These are phyloP conservation scores for Xestia c-nigrum DNA, from an alignment of 2,888 invertebrate genomes.

Conservation along the genomic window DNA sequence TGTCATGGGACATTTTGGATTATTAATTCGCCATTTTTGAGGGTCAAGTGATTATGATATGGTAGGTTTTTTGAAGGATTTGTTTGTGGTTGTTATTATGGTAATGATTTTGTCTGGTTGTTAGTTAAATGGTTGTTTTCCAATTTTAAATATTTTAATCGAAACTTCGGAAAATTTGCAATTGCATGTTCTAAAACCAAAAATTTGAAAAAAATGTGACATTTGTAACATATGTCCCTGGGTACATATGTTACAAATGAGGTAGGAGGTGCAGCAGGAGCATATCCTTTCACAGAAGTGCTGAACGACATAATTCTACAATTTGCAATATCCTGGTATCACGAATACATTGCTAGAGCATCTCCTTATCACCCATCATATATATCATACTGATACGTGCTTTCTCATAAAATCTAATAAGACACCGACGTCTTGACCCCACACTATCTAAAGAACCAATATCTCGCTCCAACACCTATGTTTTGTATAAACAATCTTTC, in stretches of 20 bases:
- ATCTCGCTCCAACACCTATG: constrained; percentile 69
- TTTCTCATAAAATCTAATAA: constrained; percentile 67
- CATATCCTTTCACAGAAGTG: not conserved
- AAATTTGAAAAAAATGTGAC: not conserved
- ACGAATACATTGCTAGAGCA: not conserved
- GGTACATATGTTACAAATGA: no score
- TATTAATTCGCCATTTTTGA: constrained; percentile 79
- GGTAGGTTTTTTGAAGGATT: constrained; percentile 58
- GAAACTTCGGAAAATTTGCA: no score
- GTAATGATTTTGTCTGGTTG: constrained; percentile 4
- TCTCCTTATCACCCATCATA: constrained; percentile 31
- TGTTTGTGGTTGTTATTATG: constrained; percentile 31
- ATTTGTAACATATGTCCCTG: not conserved
- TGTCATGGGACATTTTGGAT: constrained; percentile 68
- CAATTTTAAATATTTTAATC: not conserved
- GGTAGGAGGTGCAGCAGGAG: not conserved
- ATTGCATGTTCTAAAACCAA: not conserved
- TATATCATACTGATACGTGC: constrained; percentile 47
- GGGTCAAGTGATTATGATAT: constrained; percentile 80
- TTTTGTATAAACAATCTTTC: constrained; percentile 63
- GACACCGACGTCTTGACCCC: constrained; percentile 64
- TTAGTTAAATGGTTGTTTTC: not conserved
- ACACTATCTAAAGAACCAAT: constrained; percentile 68
- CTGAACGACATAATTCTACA: not conserved
- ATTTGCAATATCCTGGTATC: constrained; percentile 2